Evolutionary conservation across 2,797 vertebrate species (phyloP).

Genomic region (Podarcis siculus): DNA sequence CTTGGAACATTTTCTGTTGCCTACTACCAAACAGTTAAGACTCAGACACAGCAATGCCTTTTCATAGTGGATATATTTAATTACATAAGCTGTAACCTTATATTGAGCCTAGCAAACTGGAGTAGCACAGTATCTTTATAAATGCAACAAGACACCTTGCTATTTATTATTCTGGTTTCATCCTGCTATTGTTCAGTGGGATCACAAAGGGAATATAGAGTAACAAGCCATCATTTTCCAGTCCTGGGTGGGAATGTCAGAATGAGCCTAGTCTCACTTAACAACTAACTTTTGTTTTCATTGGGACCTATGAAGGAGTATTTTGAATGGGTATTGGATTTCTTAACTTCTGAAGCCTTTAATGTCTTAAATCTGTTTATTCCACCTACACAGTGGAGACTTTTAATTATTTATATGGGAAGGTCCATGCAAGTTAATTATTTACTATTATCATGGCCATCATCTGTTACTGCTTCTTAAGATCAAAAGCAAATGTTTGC

Average conservation of each 20-base stretch:
- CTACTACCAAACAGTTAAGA: constrained; percentile 44
- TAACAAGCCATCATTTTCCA: constrained; percentile 34
- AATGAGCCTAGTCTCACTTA: constrained; percentile 3
- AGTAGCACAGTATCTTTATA: constrained; percentile 31
- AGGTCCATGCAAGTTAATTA: constrained; percentile 24
- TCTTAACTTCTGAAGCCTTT: not conserved
- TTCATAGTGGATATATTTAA: constrained; percentile 34
- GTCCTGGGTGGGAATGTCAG: not conserved
- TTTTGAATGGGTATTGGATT: not conserved
- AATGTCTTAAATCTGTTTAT: not conserved
- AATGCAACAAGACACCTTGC: constrained; percentile 58
- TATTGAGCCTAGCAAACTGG: constrained; percentile 34
- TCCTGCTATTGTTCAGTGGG: constrained; percentile 32
- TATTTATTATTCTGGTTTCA: constrained; percentile 25
- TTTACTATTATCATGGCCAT: constrained; percentile 8
- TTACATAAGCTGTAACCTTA: constrained; percentile 48
- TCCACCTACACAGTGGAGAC: not conserved
- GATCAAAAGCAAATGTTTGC: constrained; percentile 4
- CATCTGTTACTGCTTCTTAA: constrained; percentile 3
- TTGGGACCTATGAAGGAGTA: not conserved
- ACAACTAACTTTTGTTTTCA: not conserved
- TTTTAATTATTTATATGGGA: constrained; percentile 37
- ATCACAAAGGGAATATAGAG: constrained; percentile 47
- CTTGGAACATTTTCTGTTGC: constrained; percentile 30
- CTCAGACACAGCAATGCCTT: constrained; percentile 11